Conservation (phyloP, 2,113 vertebrate species). For the Podarcis raffonei region DNA sequence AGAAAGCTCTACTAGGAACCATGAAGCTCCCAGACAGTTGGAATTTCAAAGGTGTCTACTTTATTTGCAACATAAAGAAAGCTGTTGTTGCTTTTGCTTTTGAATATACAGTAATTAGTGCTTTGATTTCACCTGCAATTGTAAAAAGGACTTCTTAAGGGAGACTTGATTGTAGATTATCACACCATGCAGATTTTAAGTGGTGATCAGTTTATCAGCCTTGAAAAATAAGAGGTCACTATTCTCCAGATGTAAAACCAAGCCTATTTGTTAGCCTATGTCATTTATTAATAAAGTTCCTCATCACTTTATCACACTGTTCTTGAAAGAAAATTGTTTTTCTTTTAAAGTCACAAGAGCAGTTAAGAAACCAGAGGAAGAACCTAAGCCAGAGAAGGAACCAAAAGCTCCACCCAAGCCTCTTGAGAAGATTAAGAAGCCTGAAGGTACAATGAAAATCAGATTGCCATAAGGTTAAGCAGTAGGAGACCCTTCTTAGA, state of each 20-base stretch:
- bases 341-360: constrained; percentile 80
- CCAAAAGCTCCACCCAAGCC: constrained; percentile 78
- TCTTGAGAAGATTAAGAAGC: constrained; percentile 80
- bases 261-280: not conserved
- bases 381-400: constrained; percentile 77
- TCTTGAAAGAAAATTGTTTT: constrained; percentile 73
- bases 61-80: not conserved
- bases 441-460: constrained; percentile 77
- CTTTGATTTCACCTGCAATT: not conserved
- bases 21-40: not conserved
- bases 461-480: constrained; percentile 13
- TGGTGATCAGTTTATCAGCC: not conserved
- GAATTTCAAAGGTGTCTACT: not conserved
- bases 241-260: not conserved
- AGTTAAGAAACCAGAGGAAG: constrained; percentile 77
- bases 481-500: not conserved
- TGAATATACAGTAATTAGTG: not conserved
- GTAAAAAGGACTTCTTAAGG: not conserved
- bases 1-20: constrained; percentile 10
- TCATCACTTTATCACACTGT: constrained; percentile 41
- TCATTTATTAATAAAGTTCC: constrained; percentile 20
- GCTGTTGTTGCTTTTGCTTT: not conserved
- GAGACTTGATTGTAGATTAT: not conserved
- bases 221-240: not conserved
- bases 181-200: not conserved